These are phyloP conservation scores for Polylopha cassiicola DNA, from an alignment of 2,888 invertebrate species.

Conservation along the genomic window DNA sequence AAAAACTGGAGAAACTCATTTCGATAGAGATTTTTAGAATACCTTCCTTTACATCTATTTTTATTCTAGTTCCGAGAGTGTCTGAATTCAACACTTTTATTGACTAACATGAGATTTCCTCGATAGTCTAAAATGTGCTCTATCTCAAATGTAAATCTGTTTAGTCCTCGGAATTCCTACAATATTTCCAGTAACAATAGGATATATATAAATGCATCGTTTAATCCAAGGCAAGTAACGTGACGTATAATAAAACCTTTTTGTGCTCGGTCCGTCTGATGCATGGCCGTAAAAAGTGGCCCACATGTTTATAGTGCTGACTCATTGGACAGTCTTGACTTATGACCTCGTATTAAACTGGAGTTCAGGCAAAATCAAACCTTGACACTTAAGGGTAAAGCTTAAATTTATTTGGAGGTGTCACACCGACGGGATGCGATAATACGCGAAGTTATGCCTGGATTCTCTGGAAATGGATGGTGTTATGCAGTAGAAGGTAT, in stretches of 20 bases:
- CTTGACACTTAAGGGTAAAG: slow-evolving; percentile 25
- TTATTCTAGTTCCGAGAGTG: no score
- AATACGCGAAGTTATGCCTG: slow-evolving; percentile 34
- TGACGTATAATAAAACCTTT: slow-evolving; percentile 37
- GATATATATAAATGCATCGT: slow-evolving; percentile 21
- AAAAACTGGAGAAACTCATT: slow-evolving; percentile 2
- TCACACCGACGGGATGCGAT: slow-evolving; percentile 19
- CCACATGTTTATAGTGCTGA: slow-evolving; percentile 62
- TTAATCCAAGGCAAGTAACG: slow-evolving; percentile 20
- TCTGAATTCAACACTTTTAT: no score
- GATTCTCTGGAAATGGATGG: slow-evolving; percentile 20
- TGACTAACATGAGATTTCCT: no score
- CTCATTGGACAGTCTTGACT: slow-evolving; percentile 42
- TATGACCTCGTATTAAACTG: slow-evolving; percentile 26
- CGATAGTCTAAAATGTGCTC: no score
- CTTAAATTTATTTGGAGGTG: background rate
- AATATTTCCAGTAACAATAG: slow-evolving; percentile 8
- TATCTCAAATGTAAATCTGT: background rate
- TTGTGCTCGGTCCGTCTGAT: slow-evolving; percentile 39
- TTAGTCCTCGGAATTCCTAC: background rate
- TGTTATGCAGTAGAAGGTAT: slow-evolving; percentile 6
- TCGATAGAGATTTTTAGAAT: slow-evolving; percentile 7
- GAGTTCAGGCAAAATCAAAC: slow-evolving; percentile 19
- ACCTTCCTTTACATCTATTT: background rate
- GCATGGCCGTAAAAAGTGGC: slow-evolving; percentile 35